phyloP scores from a whole-genome alignment of 2,113 vertebrate species.

The Eclectus roratus region DNA sequence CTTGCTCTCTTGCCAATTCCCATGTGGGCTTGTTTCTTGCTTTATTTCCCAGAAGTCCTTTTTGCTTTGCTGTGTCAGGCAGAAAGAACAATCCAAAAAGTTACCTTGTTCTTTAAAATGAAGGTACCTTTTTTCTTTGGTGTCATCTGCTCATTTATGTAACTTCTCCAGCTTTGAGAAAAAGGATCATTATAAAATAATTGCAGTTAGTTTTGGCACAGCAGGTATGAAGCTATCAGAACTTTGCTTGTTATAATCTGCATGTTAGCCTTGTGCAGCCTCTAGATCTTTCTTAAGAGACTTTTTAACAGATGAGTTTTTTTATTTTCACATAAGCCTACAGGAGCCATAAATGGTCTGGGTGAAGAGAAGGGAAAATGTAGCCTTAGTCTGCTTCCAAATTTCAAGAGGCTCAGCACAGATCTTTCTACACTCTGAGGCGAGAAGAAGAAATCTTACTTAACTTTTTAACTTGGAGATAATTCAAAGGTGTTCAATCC shows the following conservation, averaged over 20 bases:
- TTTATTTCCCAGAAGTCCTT: not conserved
- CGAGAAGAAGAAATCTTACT: not conserved
- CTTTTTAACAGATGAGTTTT: not conserved
- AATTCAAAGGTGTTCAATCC: not conserved
- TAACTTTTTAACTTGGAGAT: not conserved
- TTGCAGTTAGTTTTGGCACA: not conserved
- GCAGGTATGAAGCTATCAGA: not conserved
- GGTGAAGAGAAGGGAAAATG: not conserved
- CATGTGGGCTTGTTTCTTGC: not conserved
- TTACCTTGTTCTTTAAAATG: not conserved
- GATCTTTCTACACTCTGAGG: not conserved
- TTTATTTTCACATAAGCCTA: not conserved
- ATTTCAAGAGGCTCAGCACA: not conserved
- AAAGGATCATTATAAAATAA: not conserved
- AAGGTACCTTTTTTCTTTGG: not conserved
- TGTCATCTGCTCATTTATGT: not conserved
- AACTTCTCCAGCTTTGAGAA: not conserved
- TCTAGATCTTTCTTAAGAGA: not conserved
- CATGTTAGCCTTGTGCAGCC: not conserved
- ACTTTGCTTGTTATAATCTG: not conserved
- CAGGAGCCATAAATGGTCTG: not conserved
- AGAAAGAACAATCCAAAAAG: not conserved
- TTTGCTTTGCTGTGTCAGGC: not conserved
- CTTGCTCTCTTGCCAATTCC: accelerated
- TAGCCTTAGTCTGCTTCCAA: not conserved